Evolutionary conservation across 2,888 invertebrate genomes (phyloP).

Genomic region (Trimorus sp.): DNA sequence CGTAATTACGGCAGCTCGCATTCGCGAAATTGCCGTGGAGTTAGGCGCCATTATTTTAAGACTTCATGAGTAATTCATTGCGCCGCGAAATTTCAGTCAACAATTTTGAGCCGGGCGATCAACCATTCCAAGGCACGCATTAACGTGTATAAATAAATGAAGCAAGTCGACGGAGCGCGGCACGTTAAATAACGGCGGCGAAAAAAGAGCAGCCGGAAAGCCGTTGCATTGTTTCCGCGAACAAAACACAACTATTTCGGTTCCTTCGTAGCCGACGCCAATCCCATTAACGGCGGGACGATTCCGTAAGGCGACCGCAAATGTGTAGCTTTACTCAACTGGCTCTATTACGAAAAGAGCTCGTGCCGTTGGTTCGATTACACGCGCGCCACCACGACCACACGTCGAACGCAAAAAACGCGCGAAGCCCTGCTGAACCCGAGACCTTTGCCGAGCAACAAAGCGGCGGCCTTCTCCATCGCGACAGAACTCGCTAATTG

Average conservation of each 20-base stretch:
- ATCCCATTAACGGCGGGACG: conserved; percentile 73
- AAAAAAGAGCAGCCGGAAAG: conserved; percentile 1
- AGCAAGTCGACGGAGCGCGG: neutral
- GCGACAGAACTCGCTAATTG: too few species aligned
- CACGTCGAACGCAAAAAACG: too few species aligned
- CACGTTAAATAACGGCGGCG: conserved; percentile 2
- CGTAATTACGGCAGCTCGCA: conserved; percentile 45
- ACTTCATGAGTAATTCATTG: conserved; percentile 52
- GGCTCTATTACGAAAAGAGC: conserved; percentile 70
- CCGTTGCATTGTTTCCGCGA: conserved; percentile 16
- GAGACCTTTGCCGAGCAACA: too few species aligned
- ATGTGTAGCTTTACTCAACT: conserved; percentile 73
- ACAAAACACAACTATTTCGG: conserved; percentile 55
- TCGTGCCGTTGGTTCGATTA: conserved; percentile 66
- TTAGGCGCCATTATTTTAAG: conserved; percentile 51
- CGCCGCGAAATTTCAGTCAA: conserved; percentile 41
- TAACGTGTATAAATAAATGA: conserved; percentile 33
- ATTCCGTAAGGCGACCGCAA: conserved; percentile 70
- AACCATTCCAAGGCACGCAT: conserved; percentile 14
- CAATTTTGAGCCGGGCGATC: conserved; percentile 34
- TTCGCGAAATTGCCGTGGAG: conserved; percentile 51
- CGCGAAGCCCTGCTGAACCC: too few species aligned
- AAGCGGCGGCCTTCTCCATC: too few species aligned
- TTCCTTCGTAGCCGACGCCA: conserved; percentile 70
- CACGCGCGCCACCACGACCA: conserved; percentile 21